These are phyloP conservation scores for Lucilia sericata DNA, from an alignment of 1,140 invertebrate species.

Conservation along the genomic window DNA sequence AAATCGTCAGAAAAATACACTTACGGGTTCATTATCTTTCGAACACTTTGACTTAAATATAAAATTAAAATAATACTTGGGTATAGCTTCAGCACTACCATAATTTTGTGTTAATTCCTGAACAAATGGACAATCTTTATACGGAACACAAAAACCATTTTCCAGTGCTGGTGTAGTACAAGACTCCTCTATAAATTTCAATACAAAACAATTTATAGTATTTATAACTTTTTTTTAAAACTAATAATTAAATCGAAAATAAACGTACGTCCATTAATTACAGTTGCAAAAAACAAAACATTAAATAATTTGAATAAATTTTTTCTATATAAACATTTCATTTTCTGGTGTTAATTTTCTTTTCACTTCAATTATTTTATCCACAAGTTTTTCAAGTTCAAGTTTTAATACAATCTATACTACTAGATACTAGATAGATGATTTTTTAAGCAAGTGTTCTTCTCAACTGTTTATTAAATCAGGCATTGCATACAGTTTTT, in stretches of 20 bases:
- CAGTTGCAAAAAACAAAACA: neutral
- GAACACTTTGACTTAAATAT: slow-evolving; percentile 28
- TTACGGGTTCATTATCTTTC: slow-evolving; percentile 4
- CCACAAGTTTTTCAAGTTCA: neutral
- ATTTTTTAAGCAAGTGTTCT: neutral
- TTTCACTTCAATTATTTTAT: neutral
- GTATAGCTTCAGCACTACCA: neutral
- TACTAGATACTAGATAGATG: neutral
- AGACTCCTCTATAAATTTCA: slow-evolving; percentile 18
- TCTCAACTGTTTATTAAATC: neutral
- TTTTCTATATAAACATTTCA: neutral
- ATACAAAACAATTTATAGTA: neutral
- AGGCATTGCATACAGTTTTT: neutral
- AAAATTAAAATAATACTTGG: neutral
- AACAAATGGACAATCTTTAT: slow-evolving; percentile 9
- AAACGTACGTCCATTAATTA: neutral
- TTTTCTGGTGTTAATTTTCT: neutral
- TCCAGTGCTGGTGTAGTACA: neutral
- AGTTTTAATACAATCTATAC: neutral
- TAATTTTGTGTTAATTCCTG: neutral
- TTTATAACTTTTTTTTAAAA: neutral
- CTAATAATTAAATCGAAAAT: neutral
- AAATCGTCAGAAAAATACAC: neutral
- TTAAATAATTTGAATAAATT: neutral
- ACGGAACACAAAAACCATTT: slow-evolving; percentile 14